Conservation (phyloP, 2,888 invertebrate species). For the Cantharis rustica region DNA sequence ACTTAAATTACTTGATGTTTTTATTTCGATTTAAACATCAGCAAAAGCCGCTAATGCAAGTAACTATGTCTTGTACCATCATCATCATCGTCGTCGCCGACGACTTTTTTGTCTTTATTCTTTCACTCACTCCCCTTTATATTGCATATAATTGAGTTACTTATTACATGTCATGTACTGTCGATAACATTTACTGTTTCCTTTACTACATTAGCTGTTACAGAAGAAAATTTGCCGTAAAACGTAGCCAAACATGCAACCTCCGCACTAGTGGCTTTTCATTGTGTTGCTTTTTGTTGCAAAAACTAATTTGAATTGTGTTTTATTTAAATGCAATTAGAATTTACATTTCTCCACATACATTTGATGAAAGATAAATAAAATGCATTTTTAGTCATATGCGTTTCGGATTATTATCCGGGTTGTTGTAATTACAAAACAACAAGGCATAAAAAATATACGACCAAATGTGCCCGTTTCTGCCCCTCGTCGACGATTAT, state of each 20-base stretch:
- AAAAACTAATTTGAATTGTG: conserved; percentile 24
- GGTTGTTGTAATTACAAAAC: not conserved
- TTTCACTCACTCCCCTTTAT: conserved; percentile 29
- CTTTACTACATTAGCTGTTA: conserved; percentile 18
- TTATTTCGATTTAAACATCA: conserved; percentile 49
- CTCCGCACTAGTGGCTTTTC: conserved; percentile 16
- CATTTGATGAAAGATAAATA: conserved; percentile 23
- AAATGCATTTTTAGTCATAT: conserved; percentile 9
- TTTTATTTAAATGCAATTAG: conserved; percentile 27
- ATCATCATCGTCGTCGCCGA: not conserved
- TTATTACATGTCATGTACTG: conserved; percentile 33
- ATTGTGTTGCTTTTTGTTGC: conserved; percentile 13
- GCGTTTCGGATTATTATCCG: not conserved
- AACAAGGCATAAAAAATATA: not conserved
- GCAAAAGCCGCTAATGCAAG: conserved; percentile 47
- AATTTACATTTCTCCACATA: conserved; percentile 27
- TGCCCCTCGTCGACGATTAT: too few relatives aligned
- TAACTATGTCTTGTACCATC: conserved; percentile 31
- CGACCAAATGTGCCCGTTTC: too few relatives aligned
- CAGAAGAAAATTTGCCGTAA: conserved; percentile 14
- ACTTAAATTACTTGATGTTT: conserved; percentile 54
- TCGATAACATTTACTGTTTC: conserved; percentile 37
- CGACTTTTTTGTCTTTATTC: not conserved
- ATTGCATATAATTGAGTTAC: conserved; percentile 41
- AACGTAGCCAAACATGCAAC: conserved; percentile 20